Conservation (phyloP, 2,888 invertebrate species). For the Acanthoscelides obtectus region DNA sequence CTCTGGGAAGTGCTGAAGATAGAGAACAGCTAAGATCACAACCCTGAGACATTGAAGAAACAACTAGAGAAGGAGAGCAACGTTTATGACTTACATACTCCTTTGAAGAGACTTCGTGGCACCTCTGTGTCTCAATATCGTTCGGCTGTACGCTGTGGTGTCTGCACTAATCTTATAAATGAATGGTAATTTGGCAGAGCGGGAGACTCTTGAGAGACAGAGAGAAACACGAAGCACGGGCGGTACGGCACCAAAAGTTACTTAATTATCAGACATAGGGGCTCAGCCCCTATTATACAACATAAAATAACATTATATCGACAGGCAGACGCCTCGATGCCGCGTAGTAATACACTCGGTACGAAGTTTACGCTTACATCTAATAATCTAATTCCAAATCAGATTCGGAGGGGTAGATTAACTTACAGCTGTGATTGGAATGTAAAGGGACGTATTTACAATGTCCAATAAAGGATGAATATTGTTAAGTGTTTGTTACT, state of each 20-base stretch:
- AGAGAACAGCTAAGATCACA: no score
- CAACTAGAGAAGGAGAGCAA: no score
- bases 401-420: background rate
- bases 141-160: background rate
- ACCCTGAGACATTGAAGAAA: no score
- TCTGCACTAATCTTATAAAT: conserved; percentile 11
- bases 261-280: conserved; percentile 31
- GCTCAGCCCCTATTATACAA: conserved; percentile 10
- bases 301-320: conserved; percentile 14
- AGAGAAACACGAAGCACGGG: background rate
- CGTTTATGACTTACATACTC: no score
- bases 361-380: background rate
- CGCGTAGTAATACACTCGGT: background rate
- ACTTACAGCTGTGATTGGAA: no score
- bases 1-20: no score
- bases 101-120: no score
- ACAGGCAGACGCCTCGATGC: background rate
- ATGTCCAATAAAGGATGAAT: no score
- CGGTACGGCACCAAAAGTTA: conserved; percentile 49
- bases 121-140: background rate
- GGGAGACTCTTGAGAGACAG: conserved; percentile 21
- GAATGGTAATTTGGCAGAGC: conserved; percentile 10
- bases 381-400: background rate
- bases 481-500: no score
- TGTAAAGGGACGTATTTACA: no score